These are phyloP conservation scores for Etheostoma nigrum DNA, from an alignment of 2,797 vertebrate species.

Conservation along the genomic window DNA sequence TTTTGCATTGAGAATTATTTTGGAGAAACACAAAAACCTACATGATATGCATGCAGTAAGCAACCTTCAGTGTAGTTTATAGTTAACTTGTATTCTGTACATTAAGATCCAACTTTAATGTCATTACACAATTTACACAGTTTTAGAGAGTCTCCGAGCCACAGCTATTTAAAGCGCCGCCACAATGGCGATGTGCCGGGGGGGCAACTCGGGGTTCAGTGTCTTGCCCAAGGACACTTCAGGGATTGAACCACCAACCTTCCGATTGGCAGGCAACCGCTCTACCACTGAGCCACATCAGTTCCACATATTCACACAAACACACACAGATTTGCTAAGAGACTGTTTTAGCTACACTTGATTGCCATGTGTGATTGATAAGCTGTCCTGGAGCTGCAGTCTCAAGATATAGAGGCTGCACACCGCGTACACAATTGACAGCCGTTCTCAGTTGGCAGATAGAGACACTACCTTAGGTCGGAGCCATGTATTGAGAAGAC, in stretches of 20 bases:
- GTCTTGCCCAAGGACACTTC: too few species aligned
- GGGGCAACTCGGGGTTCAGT: too few species aligned
- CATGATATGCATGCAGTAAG: conserved; percentile 3
- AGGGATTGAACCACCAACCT: too few species aligned
- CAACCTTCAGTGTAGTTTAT: conserved; percentile 17
- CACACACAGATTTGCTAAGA: conserved; percentile 39
- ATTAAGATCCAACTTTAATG: too few species aligned
- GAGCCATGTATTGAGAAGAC: conserved; percentile 25
- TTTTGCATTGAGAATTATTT: neutral
- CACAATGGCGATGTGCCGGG: too few species aligned
- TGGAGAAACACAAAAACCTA: conserved; percentile 2
- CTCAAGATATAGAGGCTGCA: conserved; percentile 42
- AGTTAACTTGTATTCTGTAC: conserved; percentile 33
- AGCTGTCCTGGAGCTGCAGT: conserved; percentile 49
- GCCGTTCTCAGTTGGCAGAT: conserved; percentile 54
- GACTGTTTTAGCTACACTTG: conserved; percentile 51
- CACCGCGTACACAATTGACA: conserved; percentile 37
- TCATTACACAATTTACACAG: too few species aligned
- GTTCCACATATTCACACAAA: neutral
- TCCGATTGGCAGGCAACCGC: too few species aligned
- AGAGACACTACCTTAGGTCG: conserved; percentile 20
- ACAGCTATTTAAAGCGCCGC: too few species aligned
- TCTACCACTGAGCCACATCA: too few species aligned
- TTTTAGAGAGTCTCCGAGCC: too few species aligned
- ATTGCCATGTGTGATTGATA: conserved; percentile 67